A percentile compares a stretch with the other conserved stretches of the same genome.
These are phyloP conservation scores for Thereva nobilitata DNA, from an alignment of 2,888 invertebrate genomes.

Conservation along the genomic window DNA sequence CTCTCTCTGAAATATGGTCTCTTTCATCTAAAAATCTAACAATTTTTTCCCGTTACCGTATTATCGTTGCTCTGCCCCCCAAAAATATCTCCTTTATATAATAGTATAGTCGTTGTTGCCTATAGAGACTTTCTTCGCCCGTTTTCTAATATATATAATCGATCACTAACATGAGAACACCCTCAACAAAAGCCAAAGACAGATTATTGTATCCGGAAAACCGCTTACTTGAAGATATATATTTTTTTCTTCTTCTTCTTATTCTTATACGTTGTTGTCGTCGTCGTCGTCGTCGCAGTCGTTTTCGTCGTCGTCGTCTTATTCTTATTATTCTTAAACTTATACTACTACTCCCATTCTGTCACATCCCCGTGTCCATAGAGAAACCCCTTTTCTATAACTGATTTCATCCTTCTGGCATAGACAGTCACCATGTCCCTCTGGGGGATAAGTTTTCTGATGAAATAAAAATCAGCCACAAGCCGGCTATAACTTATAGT, in stretches of 20 bases:
- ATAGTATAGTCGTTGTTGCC: too few relatives aligned
- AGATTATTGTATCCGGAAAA: conserved; percentile 15
- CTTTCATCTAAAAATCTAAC: too few relatives aligned
- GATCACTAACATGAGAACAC: conserved; percentile 19
- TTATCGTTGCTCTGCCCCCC: too few relatives aligned
- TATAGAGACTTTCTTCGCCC: too few relatives aligned
- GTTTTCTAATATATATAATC: not conserved
- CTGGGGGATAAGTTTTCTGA: conserved; percentile 12
- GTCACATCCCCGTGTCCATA: too few relatives aligned
- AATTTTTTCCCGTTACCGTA: too few relatives aligned
- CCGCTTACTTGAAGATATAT: conserved; percentile 19
- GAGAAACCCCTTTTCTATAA: not conserved
- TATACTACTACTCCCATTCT: too few relatives aligned
- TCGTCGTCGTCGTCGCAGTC: not conserved
- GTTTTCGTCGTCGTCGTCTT: too few relatives aligned
- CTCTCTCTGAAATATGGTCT: too few relatives aligned
- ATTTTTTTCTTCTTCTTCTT: conserved; percentile 11
- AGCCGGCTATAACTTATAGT: conserved; percentile 5
- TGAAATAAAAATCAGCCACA: conserved; percentile 9
- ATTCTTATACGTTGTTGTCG: not conserved
- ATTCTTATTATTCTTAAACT: too few relatives aligned
- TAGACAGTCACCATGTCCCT: not conserved
- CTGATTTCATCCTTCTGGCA: conserved; percentile 12
- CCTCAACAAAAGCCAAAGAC: conserved; percentile 18
- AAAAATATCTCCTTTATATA: too few relatives aligned